Evolutionary conservation across 2,113 vertebrate species (phyloP).

Genomic region (Poeciliopsis turrubarensis): DNA sequence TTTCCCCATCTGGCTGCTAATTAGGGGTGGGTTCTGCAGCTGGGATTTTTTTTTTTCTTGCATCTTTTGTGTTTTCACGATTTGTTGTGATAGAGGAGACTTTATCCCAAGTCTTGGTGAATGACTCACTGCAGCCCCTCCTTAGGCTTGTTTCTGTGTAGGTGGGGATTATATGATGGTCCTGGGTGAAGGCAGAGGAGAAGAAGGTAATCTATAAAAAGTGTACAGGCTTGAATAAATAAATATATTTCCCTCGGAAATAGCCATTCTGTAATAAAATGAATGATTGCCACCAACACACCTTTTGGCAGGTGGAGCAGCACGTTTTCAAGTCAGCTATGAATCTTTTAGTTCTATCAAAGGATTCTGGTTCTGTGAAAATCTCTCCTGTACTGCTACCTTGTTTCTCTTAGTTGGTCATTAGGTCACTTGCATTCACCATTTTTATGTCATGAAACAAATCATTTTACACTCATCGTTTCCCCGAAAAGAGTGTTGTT

Average conservation of each 20-base stretch:
- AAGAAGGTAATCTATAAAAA: slow-evolving; percentile 2
- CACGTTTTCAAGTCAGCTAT: neutral
- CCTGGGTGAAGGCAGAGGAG: neutral
- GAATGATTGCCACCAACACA: neutral
- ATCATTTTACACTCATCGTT: too few relatives aligned
- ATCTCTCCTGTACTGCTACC: neutral
- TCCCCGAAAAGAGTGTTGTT: too few relatives aligned
- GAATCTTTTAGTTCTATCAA: neutral
- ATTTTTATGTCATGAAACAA: too few relatives aligned
- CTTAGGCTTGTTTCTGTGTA: slow-evolving; percentile 16
- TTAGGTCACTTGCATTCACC: too few relatives aligned
- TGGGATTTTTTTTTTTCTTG: slow-evolving; percentile 20
- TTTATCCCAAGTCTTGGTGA: slow-evolving; percentile 35
- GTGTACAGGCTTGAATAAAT: neutral
- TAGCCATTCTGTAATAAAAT: neutral
- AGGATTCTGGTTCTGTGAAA: neutral
- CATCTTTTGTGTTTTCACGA: slow-evolving; percentile 28
- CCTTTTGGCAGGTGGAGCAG: neutral
- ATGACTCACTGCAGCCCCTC: slow-evolving; percentile 45
- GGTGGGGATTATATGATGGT: neutral
- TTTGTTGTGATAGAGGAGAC: slow-evolving; percentile 39
- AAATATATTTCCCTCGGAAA: slow-evolving; percentile 1
- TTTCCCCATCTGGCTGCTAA: slow-evolving; percentile 46
- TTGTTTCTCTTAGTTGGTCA: neutral
- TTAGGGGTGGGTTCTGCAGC: slow-evolving; percentile 42